Evolutionary conservation across 2,888 invertebrate species (phyloP), one percentile per base, ranked within the genome.

Genomic region (Hirtodrosophila duncani): DNA sequence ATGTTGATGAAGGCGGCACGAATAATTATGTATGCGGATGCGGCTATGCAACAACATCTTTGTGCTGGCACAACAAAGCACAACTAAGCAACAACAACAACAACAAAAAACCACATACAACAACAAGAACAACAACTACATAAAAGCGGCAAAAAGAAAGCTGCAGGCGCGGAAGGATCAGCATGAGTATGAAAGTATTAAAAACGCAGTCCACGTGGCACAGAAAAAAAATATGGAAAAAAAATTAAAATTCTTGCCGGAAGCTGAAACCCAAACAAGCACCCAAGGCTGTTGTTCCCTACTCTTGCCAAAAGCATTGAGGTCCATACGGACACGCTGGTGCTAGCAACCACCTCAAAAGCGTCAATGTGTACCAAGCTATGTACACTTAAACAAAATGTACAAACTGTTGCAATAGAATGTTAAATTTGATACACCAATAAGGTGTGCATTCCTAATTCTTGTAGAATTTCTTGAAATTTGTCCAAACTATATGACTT

Each of bases 181-280:
- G 27, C 27, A 45, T 10, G 21, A 7, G 18, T 9, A 29, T 34
- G 43, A 45, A 30, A 43, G 48, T 30, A 63, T 56, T 74, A 46
- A 50, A 69, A 59, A 62, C 49, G 63, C 74, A 57, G 61, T 63
- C 58, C 78, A 64, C 62, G 62, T 69, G 78, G 64, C 74, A 72
- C 67, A 41, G n/a, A n/a, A n/a, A n/a, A 5, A 7, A 3, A 20
- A 20, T 5, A 20, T 7, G 3, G 7, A 3, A 20, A n/a, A 59
- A 70, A 72, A 72, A 72, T 72, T 78, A 72, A 74, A 72, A 72
- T 78, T 78, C 78, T 78, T 78, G 78, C 78, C 78, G 78, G 75
- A 78, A 72, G 70, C 70, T 56, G 78, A 74, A 74, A 74, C 70
- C 78, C 78, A 72, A 78, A 78, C 71, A 69, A 69, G 67, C 63